Evolutionary conservation across 2,113 vertebrate genomes (phyloP).

Genomic region (Aspidoscelis tigris): DNA sequence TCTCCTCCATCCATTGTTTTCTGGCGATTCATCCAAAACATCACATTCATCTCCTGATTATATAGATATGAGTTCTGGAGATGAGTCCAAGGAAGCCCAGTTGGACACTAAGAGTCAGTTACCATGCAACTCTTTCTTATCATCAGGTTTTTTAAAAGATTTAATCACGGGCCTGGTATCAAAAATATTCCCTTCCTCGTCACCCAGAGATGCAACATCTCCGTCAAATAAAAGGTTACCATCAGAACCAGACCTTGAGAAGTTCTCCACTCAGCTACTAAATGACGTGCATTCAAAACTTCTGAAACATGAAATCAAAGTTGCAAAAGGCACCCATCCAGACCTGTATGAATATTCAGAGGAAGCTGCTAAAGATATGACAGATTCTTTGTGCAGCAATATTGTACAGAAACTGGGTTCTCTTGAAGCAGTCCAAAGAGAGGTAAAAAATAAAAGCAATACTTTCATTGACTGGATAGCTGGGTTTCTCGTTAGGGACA

Average conservation of each 20-base stretch:
- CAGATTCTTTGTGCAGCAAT: conserved; percentile 24
- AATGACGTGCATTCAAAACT: conserved; percentile 19
- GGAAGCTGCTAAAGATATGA: conserved; percentile 19
- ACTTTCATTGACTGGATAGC: conserved; percentile 11
- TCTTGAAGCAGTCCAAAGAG: conserved; percentile 22
- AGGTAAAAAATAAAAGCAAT: conserved; percentile 5
- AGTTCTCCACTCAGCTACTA: conserved; percentile 17
- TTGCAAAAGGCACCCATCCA: not conserved
- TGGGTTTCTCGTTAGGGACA: conserved; percentile 20
- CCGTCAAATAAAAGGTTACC: not conserved
- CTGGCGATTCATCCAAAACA: not conserved
- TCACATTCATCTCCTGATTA: not conserved
- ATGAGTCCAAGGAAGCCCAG: not conserved
- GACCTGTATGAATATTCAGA: conserved; percentile 5
- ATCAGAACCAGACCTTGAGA: not conserved
- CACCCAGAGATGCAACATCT: not conserved
- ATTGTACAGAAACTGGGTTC: conserved; percentile 23
- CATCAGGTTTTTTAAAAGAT: conserved; percentile 25
- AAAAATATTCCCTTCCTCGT: conserved; percentile 21
- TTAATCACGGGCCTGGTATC: conserved; percentile 9
- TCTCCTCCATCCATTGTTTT: conserved; percentile 31
- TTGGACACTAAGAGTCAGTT: not conserved
- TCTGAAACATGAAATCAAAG: conserved; percentile 29
- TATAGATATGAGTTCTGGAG: not conserved
- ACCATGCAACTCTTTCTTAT: conserved; percentile 23